Conservation (phyloP, 1,140 invertebrate genomes). For the Drosophila aff. region DNA sequence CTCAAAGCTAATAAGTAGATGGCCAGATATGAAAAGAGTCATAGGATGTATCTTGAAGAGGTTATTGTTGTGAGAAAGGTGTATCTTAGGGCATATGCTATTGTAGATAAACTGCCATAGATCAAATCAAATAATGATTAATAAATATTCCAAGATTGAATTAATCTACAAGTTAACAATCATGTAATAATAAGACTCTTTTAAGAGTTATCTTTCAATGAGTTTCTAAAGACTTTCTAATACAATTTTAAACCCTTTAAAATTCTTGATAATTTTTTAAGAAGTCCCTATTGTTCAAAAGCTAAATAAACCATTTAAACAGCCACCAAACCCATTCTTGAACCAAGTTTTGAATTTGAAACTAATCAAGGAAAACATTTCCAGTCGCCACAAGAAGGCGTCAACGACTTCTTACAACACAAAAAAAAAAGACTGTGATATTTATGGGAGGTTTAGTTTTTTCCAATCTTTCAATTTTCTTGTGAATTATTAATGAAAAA, state of each 20-base stretch:
- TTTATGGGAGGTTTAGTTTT: conserved; percentile 51
- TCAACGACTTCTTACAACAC: conserved; percentile 29
- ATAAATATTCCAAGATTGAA: neutral
- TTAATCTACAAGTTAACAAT: neutral
- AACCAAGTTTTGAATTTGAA: conserved; percentile 15
- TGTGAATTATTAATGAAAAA: conserved; percentile 80
- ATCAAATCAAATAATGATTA: neutral
- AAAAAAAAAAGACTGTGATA: neutral
- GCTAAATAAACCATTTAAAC: neutral
- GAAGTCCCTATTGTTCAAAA: neutral
- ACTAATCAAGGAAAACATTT: conserved; percentile 58
- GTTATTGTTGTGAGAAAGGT: neutral
- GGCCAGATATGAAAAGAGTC: conserved; percentile 25
- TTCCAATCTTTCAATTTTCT: conserved; percentile 60
- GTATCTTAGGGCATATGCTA: neutral
- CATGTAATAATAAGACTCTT: neutral
- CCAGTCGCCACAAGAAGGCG: conserved; percentile 16
- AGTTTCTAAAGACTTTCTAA: neutral
- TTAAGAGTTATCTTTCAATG: rapidly evolving
- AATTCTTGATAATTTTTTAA: neutral
- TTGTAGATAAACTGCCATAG: too few relatives aligned
- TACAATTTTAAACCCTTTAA: neutral
- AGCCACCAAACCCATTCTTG: conserved; percentile 13
- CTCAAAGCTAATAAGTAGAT: conserved; percentile 58
- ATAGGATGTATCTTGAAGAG: neutral